Percentiles rank a stretch among this genome's conserved stretches.
Conservation (phyloP, 2,797 vertebrate species). For the Enteromius unitaeniatus region DNA sequence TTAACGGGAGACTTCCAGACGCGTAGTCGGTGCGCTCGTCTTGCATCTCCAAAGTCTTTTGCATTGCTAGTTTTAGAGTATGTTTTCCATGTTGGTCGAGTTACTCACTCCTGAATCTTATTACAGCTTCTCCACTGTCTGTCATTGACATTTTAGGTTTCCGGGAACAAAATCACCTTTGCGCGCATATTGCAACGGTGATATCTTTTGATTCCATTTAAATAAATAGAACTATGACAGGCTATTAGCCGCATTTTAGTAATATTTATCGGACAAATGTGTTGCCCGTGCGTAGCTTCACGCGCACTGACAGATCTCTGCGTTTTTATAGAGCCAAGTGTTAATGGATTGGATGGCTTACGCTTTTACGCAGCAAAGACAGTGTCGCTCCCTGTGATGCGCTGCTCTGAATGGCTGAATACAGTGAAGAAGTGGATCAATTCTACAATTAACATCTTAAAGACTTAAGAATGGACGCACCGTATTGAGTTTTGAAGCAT, state of each 20-base stretch:
- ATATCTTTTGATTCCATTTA: not conserved
- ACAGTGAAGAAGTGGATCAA: not conserved
- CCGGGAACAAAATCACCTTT: not conserved
- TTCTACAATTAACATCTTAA: not conserved
- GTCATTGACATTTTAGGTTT: not conserved
- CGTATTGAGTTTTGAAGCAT: not conserved
- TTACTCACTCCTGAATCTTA: not conserved
- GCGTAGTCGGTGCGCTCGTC: slow-evolving; percentile 67
- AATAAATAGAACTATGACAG: not conserved
- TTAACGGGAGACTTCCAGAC: slow-evolving; percentile 54
- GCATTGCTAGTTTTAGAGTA: slow-evolving; percentile 56
- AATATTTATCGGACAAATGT: not conserved
- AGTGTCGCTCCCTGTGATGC: not conserved
- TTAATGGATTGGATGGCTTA: slow-evolving; percentile 47
- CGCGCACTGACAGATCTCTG: slow-evolving; percentile 8
- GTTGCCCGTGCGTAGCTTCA: not conserved
- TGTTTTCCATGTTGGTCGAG: slow-evolving; percentile 66
- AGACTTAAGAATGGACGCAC: not conserved
- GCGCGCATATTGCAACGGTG: not conserved
- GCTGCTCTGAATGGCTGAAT: not conserved
- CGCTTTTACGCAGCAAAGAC: slow-evolving; percentile 52
- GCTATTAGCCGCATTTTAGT: not conserved
- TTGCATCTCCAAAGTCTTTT: slow-evolving; percentile 67
- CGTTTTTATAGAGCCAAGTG: slow-evolving; percentile 45
- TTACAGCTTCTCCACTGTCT: not conserved